phyloP scores from a whole-genome alignment of 2,888 invertebrate species.

The Andricus quercusramuli region DNA sequence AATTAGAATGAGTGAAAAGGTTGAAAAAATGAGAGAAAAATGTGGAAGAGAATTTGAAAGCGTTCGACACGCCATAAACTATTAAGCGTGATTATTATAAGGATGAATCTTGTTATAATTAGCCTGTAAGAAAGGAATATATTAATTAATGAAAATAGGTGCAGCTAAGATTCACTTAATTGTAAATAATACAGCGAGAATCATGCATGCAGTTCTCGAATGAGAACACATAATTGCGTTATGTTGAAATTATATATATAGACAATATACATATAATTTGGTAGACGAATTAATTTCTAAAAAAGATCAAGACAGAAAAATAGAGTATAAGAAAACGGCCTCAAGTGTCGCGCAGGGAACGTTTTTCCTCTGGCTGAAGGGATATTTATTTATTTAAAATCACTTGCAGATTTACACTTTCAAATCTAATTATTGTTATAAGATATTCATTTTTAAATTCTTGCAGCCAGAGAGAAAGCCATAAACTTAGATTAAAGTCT shows the following conservation, averaged over 20 bases:
- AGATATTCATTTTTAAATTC: not conserved
- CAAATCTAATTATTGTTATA: too few relatives aligned
- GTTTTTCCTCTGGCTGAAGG: constrained; percentile 31
- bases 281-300: constrained; percentile 33
- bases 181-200: constrained; percentile 54
- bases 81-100: not conserved
- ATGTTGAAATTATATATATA: constrained; percentile 20
- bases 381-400: not conserved
- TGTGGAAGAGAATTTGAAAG: constrained; percentile 13
- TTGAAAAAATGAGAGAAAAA: constrained; percentile 14
- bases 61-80: constrained; percentile 20
- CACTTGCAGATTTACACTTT: not conserved
- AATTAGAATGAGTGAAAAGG: not conserved
- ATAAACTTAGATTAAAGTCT: constrained; percentile 4
- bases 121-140: constrained; percentile 22
- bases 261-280: constrained; percentile 1
- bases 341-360: not conserved
- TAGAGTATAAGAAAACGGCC: constrained; percentile 40
- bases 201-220: constrained; percentile 26
- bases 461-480: constrained; percentile 3
- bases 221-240: constrained; percentile 23
- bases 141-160: constrained; percentile 44
- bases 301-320: constrained; percentile 31
- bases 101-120: constrained; percentile 50
- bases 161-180: constrained; percentile 52